Evolutionary conservation across 1,140 invertebrate genomes (phyloP).

Genomic region (Cydia pomonella): DNA sequence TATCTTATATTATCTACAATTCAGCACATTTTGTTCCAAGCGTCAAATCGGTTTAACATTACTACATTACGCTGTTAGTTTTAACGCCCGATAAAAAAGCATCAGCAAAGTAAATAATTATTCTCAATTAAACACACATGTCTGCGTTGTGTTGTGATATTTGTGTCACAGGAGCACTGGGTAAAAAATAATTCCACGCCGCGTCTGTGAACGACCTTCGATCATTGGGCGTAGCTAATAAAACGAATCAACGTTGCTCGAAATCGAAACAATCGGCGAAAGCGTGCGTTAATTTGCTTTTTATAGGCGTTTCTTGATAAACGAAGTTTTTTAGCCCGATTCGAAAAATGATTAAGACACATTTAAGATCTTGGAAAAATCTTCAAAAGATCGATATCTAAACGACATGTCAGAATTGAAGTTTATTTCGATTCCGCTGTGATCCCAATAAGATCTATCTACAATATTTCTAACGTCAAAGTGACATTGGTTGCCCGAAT

Average conservation of each 20-base stretch:
- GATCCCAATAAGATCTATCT: too few species aligned
- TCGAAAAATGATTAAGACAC: too few species aligned
- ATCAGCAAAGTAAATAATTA: conserved; percentile 23
- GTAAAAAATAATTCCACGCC: conserved; percentile 24
- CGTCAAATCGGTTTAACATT: neutral
- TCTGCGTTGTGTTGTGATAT: conserved; percentile 23
- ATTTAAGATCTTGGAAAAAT: too few species aligned
- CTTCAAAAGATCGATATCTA: too few species aligned
- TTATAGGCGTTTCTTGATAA: neutral
- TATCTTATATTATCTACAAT: neutral
- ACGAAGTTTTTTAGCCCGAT: neutral
- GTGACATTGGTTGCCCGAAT: too few species aligned
- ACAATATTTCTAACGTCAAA: too few species aligned
- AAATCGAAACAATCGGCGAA: conserved; percentile 7
- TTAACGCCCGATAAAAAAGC: neutral
- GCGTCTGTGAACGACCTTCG: conserved; percentile 14
- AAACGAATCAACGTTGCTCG: conserved; percentile 20
- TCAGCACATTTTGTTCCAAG: neutral
- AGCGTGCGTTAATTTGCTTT: neutral
- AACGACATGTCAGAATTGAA: too few species aligned
- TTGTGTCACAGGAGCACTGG: conserved; percentile 29
- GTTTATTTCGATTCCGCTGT: too few species aligned
- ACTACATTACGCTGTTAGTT: neutral
- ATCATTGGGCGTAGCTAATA: conserved; percentile 12
- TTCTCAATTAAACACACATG: conserved; percentile 12